A percentile compares a stretch with the other conserved stretches of the same genome.
phyloP scores from a whole-genome alignment of 1,140 invertebrate species.

The Globodera ellingtonae region DNA sequence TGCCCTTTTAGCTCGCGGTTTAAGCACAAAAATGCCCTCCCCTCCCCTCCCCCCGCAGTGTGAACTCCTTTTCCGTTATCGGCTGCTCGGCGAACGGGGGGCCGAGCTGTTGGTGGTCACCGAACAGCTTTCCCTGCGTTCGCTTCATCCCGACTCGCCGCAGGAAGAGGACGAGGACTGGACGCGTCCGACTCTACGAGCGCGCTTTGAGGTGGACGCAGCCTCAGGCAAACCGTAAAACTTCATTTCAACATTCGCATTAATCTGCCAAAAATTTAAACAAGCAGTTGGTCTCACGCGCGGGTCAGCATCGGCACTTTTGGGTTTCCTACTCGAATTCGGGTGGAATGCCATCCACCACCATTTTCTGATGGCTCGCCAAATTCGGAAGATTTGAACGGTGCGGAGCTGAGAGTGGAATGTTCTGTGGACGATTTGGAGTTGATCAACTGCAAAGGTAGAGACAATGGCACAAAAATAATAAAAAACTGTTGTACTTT shows the following conservation, averaged over 20 bases:
- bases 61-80: constrained; percentile 45
- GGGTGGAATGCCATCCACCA: constrained; percentile 49
- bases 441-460: constrained; percentile 47
- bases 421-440: constrained; percentile 49
- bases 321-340: constrained; percentile 50
- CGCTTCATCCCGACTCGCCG: not conserved
- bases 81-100: constrained; percentile 42
- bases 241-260: not conserved
- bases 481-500: not conserved
- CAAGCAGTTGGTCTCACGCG: constrained; percentile 43
- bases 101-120: constrained; percentile 50
- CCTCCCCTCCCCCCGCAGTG: constrained; percentile 32
- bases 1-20: not conserved
- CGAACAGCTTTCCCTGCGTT: constrained; percentile 40
- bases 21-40: not conserved
- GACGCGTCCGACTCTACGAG: constrained; percentile 51
- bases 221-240: constrained; percentile 36
- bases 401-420: constrained; percentile 38
- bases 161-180: constrained; percentile 53
- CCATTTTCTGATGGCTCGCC: not conserved
- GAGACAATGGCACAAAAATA: not conserved
- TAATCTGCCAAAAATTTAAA: constrained; percentile 11
- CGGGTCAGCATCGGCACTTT: constrained; percentile 49
- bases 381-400: constrained; percentile 9
- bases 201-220: constrained; percentile 39